Percentiles rank a stretch among this genome's conserved stretches.
Conservation (phyloP, 2,113 vertebrate species). For the Corythoichthys haematopterus region DNA sequence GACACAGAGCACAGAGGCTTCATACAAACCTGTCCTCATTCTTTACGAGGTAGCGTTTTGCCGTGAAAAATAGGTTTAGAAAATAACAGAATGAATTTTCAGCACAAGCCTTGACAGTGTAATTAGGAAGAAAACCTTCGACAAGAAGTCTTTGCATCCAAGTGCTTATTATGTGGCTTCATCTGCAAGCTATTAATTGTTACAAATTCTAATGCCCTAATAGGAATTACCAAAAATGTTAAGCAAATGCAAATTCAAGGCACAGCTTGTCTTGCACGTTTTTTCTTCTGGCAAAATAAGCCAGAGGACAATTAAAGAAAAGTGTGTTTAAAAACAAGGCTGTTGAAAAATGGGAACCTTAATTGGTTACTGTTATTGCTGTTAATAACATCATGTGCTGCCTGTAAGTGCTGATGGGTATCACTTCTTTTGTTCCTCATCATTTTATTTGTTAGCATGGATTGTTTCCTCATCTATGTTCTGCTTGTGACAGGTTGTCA, state of each 20-base stretch:
- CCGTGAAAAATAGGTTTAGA: conserved; percentile 1
- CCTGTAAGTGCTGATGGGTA: conserved; percentile 17
- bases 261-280: conserved; percentile 14
- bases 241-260: conserved; percentile 34
- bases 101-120: conserved; percentile 28
- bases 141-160: not conserved
- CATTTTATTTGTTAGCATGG: conserved; percentile 5
- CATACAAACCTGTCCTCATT: conserved; percentile 16
- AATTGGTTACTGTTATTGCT: conserved; percentile 41
- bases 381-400: conserved; percentile 23
- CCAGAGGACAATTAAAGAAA: conserved; percentile 6
- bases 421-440: conserved; percentile 1
- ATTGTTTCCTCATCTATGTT: conserved; percentile 3
- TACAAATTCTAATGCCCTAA: conserved; percentile 13
- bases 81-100: conserved; percentile 30
- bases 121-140: conserved; percentile 12
- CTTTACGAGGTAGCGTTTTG: not conserved
- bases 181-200: conserved; percentile 10
- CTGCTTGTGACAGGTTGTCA: conserved; percentile 24
- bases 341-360: conserved; percentile 10
- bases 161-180: not conserved
- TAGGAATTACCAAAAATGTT: conserved; percentile 20
- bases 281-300: not conserved
- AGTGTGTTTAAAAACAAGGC: conserved; percentile 14
- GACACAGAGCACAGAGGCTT: conserved; percentile 25